Evolutionary conservation across 2,888 invertebrate species (phyloP).

Genomic region (Scelioninae gen. 2): DNA sequence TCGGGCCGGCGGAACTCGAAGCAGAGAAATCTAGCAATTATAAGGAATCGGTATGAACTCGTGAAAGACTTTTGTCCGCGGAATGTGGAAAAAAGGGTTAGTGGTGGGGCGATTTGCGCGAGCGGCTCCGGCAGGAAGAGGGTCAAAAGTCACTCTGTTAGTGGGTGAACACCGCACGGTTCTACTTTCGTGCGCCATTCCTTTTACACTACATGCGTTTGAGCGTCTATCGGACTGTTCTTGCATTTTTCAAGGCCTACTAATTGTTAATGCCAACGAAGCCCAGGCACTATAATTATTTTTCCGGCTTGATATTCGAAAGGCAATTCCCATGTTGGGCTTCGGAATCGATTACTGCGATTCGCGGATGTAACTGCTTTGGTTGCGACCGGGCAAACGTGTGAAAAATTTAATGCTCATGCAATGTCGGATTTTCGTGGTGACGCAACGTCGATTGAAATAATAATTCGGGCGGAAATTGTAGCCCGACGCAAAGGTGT

Average conservation of each 20-base stretch:
- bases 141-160: conserved; percentile 72
- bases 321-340: conserved; percentile 46
- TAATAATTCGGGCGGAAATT: conserved; percentile 25
- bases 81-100: conserved; percentile 34
- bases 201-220: conserved; percentile 56
- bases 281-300: conserved; percentile 47
- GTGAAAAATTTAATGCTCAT: conserved; percentile 40
- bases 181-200: conserved; percentile 67
- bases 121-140: conserved; percentile 58
- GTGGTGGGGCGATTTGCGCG: conserved; percentile 27
- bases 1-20: conserved; percentile 31
- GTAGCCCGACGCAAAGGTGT: conserved; percentile 1
- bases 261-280: conserved; percentile 56
- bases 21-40: conserved; percentile 69
- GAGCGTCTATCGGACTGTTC: conserved; percentile 42
- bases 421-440: conserved; percentile 22
- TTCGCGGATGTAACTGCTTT: conserved; percentile 39
- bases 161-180: conserved; percentile 69
- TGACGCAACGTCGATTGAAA: conserved; percentile 30
- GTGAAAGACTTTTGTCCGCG: conserved; percentile 50
- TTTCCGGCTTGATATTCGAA: conserved; percentile 50
- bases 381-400: conserved; percentile 16
- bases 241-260: conserved; percentile 60
- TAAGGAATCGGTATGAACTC: conserved; percentile 53
- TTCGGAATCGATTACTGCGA: conserved; percentile 44